These are phyloP conservation scores for Tridacna gigas DNA, from an alignment of 2,888 invertebrate genomes.

Conservation along the genomic window DNA sequence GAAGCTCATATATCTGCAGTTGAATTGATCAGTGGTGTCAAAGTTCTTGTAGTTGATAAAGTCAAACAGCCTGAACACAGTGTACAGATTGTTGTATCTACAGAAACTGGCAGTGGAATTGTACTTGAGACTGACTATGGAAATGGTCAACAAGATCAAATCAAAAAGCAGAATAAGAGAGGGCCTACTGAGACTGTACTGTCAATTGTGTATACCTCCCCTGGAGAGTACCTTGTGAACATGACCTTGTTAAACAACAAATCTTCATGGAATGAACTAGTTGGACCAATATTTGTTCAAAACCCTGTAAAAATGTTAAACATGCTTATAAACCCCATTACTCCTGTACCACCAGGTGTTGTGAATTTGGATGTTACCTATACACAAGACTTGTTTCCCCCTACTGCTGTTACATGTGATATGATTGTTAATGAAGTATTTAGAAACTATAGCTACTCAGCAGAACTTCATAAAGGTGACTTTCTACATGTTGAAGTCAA, in stretches of 20 bases:
- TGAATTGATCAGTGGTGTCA: constrained; percentile 61
- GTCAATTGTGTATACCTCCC: constrained; percentile 35
- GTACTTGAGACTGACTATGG: constrained; percentile 52
- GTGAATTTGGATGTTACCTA: constrained; percentile 44
- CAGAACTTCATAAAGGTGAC: constrained; percentile 11
- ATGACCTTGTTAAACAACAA: constrained; percentile 57
- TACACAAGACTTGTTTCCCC: constrained; percentile 43
- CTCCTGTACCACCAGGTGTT: constrained; percentile 59
- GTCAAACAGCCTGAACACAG: constrained; percentile 47
- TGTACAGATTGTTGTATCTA: constrained; percentile 51
- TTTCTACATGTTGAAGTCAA: constrained; percentile 13
- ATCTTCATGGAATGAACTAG: constrained; percentile 11
- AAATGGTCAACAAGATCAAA: constrained; percentile 37
- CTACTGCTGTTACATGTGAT: constrained; percentile 57
- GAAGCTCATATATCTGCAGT: constrained; percentile 52
- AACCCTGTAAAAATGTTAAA: constrained; percentile 61
- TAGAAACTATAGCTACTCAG: constrained; percentile 18
- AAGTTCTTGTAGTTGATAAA: constrained; percentile 37
- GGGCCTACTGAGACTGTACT: constrained; percentile 54
- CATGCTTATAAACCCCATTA: constrained; percentile 45
- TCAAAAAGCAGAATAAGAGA: constrained; percentile 53
- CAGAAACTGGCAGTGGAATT: constrained; percentile 65
- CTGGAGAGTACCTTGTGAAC: constrained; percentile 54
- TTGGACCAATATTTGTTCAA: constrained; percentile 56
- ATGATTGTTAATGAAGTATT: constrained; percentile 28